phyloP scores from a whole-genome alignment of 1,140 invertebrate species.

The Caenorhabditis inopinata region DNA sequence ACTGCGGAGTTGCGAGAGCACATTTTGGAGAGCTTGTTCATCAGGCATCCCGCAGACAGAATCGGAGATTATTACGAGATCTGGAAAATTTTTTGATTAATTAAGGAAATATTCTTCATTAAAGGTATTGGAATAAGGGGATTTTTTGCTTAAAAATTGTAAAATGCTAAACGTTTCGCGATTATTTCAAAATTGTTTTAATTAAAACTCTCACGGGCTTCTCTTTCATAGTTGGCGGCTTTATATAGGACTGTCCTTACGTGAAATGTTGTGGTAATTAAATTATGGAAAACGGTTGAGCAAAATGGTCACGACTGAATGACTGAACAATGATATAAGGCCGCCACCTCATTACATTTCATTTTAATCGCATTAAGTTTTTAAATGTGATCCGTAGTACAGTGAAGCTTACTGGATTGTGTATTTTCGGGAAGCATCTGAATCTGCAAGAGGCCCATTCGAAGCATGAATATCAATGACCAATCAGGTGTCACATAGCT shows the following conservation, averaged over 20 bases:
- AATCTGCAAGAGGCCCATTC: conserved; percentile 78
- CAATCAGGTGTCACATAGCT: conserved; percentile 73
- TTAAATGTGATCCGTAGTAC: background rate
- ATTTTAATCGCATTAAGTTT: background rate
- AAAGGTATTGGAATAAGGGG: too few relatives aligned
- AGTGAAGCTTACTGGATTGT: conserved; percentile 70
- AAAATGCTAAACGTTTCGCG: too few relatives aligned
- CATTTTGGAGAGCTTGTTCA: conserved; percentile 75
- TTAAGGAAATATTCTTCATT: too few relatives aligned
- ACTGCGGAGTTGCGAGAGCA: conserved; percentile 77
- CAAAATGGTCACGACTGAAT: too few relatives aligned
- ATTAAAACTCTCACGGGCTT: too few relatives aligned
- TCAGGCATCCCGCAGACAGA: conserved; percentile 79
- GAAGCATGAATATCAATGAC: conserved; percentile 78
- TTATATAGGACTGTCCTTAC: too few relatives aligned
- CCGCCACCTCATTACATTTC: background rate
- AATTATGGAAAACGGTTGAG: too few relatives aligned
- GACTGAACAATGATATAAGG: too few relatives aligned
- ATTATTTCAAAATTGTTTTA: too few relatives aligned
- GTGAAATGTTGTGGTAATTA: too few relatives aligned
- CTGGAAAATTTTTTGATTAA: background rate
- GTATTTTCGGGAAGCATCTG: conserved; percentile 79
- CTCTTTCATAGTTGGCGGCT: too few relatives aligned
- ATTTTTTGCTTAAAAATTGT: too few relatives aligned
- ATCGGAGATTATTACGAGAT: conserved; percentile 79